Conservation (phyloP, 2,888 invertebrate genomes). For the Dicyrtomina minuta region DNA sequence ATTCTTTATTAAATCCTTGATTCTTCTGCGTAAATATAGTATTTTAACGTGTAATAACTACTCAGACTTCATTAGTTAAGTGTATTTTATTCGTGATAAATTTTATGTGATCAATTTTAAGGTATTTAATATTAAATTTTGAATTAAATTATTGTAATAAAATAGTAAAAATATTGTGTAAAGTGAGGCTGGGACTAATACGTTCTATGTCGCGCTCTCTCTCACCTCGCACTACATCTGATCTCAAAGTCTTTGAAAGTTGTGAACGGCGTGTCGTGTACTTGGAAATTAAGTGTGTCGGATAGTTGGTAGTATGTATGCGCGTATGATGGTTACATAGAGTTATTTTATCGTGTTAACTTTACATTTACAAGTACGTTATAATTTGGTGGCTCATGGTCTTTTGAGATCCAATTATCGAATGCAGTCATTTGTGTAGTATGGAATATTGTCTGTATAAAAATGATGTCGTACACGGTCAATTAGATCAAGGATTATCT, state of each 20-base stretch:
- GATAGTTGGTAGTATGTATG: too few relatives aligned
- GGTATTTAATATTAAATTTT: slow-evolving; percentile 5
- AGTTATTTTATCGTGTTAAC: too few relatives aligned
- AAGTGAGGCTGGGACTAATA: not conserved
- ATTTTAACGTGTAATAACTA: not conserved
- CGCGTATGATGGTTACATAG: too few relatives aligned
- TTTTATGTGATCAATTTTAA: slow-evolving; percentile 6
- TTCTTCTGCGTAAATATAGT: not conserved
- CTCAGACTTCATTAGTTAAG: not conserved
- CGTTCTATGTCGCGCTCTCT: not conserved
- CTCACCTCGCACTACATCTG: not conserved
- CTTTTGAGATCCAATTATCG: too few relatives aligned
- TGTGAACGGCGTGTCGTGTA: not conserved
- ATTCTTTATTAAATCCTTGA: not conserved
- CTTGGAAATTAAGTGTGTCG: not conserved
- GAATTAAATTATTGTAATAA: not conserved
- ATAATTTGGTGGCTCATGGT: too few relatives aligned
- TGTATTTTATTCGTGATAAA: not conserved
- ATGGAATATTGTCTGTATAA: too few relatives aligned
- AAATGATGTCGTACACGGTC: too few relatives aligned
- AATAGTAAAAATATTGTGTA: not conserved
- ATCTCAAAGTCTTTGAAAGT: not conserved
- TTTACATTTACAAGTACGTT: too few relatives aligned
- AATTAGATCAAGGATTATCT: too few relatives aligned
- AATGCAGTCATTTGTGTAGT: too few relatives aligned